Conservation (phyloP, 2,888 invertebrate species). For the Neoitamus cyanurus region DNA sequence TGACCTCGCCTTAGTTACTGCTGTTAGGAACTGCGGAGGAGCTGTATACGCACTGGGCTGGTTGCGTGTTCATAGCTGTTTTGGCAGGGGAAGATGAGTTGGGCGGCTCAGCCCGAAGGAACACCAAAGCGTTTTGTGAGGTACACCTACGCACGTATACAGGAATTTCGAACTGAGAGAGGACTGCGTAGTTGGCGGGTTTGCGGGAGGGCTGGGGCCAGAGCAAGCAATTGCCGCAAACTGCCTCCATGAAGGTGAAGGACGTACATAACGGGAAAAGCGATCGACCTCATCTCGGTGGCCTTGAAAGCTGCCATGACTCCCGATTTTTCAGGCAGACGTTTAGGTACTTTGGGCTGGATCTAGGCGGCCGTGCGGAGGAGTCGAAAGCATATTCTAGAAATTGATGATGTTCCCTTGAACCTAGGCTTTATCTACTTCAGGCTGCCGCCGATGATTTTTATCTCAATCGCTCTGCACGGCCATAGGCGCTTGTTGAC, state of each 20-base stretch:
- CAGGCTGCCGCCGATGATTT: neutral
- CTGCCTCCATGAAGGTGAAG: neutral
- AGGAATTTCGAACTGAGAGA: neutral
- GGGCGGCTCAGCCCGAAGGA: neutral
- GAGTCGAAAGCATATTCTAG: neutral
- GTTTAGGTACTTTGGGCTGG: neutral
- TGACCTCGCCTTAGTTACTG: conserved; percentile 20
- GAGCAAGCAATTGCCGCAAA: conserved; percentile 24
- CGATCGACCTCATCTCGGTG: conserved; percentile 41
- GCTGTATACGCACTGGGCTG: conserved; percentile 27
- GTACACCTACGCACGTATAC: conserved; percentile 28
- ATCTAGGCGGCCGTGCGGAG: neutral
- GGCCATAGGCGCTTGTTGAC: neutral
- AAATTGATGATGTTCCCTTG: neutral
- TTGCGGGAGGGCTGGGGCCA: neutral
- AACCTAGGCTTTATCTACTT: neutral
- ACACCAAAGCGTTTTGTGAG: neutral
- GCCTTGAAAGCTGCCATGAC: conserved; percentile 13
- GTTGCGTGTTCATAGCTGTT: neutral
- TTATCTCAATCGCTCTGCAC: neutral
- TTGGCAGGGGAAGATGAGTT: neutral
- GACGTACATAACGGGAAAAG: conserved; percentile 34
- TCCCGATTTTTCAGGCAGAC: neutral
- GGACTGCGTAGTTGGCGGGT: neutral
- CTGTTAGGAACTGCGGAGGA: conserved; percentile 53